These are phyloP conservation scores for Rhinogobius similis DNA, from an alignment of 2,113 vertebrate species.

Conservation along the genomic window DNA sequence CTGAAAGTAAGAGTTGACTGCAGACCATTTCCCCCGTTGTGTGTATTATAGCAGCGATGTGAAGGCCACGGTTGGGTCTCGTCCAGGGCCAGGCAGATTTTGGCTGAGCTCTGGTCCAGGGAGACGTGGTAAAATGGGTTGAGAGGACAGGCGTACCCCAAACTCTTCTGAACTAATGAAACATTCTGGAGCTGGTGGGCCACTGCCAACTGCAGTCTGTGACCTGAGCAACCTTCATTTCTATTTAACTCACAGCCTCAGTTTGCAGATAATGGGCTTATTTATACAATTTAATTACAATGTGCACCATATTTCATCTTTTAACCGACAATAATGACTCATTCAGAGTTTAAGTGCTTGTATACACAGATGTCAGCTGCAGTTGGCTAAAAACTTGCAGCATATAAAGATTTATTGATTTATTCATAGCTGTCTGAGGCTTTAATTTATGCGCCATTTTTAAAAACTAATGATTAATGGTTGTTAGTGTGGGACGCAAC, in stretches of 20 bases:
- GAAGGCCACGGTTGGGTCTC: slow-evolving; percentile 22
- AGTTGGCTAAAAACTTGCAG: not conserved
- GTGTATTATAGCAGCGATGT: not conserved
- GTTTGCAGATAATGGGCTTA: slow-evolving; percentile 12
- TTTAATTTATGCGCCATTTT: slow-evolving; percentile 2
- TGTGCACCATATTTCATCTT: not conserved
- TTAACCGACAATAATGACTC: not conserved
- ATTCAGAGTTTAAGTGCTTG: not conserved
- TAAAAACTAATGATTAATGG: slow-evolving; percentile 11
- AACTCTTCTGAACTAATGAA: slow-evolving; percentile 47
- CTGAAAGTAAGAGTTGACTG: not conserved
- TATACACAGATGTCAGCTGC: not conserved
- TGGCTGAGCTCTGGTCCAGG: slow-evolving; percentile 51
- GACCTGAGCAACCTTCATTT: slow-evolving; percentile 45
- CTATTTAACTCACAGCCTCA: slow-evolving; percentile 18
- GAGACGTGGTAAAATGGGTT: slow-evolving; percentile 60
- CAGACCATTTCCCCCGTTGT: not conserved
- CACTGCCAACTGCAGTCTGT: slow-evolving; percentile 43
- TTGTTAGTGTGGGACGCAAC: not conserved
- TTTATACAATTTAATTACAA: slow-evolving; percentile 5
- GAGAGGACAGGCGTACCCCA: slow-evolving; percentile 45
- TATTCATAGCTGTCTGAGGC: not conserved
- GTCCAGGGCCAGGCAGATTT: slow-evolving; percentile 44
- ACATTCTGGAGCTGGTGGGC: slow-evolving; percentile 43
- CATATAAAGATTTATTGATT: slow-evolving; percentile 13